These are phyloP conservation scores for Podocnemis expansa DNA, from an alignment of 2,113 vertebrate genomes.

Conservation along the genomic window DNA sequence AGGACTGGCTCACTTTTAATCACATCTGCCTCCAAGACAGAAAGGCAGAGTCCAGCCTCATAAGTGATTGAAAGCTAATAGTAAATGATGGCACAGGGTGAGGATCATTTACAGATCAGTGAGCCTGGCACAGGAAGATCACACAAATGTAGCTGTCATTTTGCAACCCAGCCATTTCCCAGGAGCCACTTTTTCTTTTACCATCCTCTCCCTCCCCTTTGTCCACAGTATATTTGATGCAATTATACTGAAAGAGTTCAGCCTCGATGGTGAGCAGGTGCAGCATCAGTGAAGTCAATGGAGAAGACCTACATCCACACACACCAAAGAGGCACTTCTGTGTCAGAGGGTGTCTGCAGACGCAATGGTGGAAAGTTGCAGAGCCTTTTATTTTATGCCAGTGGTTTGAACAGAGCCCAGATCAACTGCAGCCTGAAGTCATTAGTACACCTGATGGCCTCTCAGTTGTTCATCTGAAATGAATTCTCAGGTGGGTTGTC, in stretches of 20 bases:
- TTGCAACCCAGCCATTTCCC: background rate
- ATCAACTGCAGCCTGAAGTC: background rate
- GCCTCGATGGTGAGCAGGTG: background rate
- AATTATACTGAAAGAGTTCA: background rate
- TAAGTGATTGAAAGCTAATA: background rate
- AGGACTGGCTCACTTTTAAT: background rate
- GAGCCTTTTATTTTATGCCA: background rate
- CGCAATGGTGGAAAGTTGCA: background rate
- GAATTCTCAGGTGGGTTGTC: background rate
- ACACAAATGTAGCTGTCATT: background rate
- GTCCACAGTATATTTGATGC: background rate
- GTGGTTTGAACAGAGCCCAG: background rate
- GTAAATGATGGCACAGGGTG: too few species aligned
- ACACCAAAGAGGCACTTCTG: background rate
- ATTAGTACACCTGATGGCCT: background rate
- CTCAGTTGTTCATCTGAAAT: fast-evolving
- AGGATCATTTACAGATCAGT: background rate
- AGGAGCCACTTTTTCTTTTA: too few species aligned
- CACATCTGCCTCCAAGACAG: background rate
- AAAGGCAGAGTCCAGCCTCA: background rate
- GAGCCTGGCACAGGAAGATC: background rate
- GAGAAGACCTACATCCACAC: background rate
- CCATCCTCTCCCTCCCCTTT: too few species aligned
- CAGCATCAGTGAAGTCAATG: background rate
- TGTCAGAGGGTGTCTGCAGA: background rate